Percentiles rank a stretch among this genome's conserved stretches.
These are phyloP conservation scores for Vultur gryphus DNA, from an alignment of 2,797 vertebrate genomes.

Conservation along the genomic window DNA sequence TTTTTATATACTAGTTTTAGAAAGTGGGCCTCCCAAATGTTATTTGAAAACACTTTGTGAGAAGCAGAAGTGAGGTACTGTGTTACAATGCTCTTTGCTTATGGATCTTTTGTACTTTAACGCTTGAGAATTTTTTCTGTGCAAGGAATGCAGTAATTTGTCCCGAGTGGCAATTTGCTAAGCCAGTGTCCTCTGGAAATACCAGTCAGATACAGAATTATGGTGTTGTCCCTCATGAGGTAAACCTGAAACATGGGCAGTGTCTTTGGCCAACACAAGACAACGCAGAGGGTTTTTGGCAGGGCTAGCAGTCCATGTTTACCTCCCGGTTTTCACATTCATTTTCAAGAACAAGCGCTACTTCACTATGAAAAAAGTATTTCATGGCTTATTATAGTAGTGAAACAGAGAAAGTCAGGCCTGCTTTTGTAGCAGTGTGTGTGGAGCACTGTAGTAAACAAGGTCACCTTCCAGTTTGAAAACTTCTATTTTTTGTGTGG, in stretches of 20 bases:
- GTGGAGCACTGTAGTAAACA: background rate
- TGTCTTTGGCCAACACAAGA: accelerated
- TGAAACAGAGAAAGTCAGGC: background rate
- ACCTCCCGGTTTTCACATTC: accelerated
- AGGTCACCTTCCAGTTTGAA: background rate
- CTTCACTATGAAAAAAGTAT: background rate
- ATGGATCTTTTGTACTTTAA: background rate
- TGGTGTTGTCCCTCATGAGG: accelerated
- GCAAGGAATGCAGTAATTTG: background rate
- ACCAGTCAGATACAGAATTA: background rate
- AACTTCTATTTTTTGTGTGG: background rate
- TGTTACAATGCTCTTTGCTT: background rate
- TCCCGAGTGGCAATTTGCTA: accelerated
- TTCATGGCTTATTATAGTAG: background rate
- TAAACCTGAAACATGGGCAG: accelerated
- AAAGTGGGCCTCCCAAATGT: accelerated
- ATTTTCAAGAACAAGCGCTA: background rate
- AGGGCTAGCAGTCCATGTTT: background rate
- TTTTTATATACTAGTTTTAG: accelerated
- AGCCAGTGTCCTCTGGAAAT: background rate
- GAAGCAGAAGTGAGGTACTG: accelerated
- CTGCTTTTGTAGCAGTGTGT: background rate
- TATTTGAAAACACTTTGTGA: background rate
- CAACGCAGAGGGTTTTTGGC: background rate
- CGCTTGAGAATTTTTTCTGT: accelerated